phyloP scores from a whole-genome alignment of 2,888 invertebrate species.

The Caenorhabditis virilis region DNA sequence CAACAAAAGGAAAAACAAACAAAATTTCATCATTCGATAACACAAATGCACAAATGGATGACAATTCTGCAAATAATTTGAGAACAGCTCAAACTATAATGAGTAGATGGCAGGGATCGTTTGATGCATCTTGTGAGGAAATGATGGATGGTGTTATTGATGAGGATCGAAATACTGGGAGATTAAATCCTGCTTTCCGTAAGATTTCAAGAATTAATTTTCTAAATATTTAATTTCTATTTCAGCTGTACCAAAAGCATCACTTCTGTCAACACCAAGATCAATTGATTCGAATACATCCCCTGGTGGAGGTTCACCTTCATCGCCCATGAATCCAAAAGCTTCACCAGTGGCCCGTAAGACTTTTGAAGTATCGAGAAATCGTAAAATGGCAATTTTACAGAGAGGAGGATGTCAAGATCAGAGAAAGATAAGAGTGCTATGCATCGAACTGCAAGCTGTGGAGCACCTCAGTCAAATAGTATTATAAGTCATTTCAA shows the following conservation, averaged over 20 bases:
- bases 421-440: slow-evolving; percentile 43
- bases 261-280: slow-evolving; percentile 35
- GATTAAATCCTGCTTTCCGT: slow-evolving; percentile 35
- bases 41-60: slow-evolving; percentile 53
- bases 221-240: not conserved
- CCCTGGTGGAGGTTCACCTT: slow-evolving; percentile 29
- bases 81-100: slow-evolving; percentile 49
- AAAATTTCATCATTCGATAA: slow-evolving; percentile 47
- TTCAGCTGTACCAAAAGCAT: slow-evolving; percentile 37
- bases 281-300: slow-evolving; percentile 41
- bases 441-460: slow-evolving; percentile 51
- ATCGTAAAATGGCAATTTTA: slow-evolving; percentile 3
- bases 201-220: not conserved
- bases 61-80: slow-evolving; percentile 48
- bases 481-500: slow-evolving; percentile 63
- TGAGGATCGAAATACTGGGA: slow-evolving; percentile 13
- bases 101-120: slow-evolving; percentile 55
- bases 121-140: slow-evolving; percentile 47
- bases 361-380: not conserved
- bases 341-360: slow-evolving; percentile 35
- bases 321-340: slow-evolving; percentile 29
- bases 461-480: slow-evolving; percentile 48
- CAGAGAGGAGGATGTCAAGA: slow-evolving; percentile 41
- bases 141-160: slow-evolving; percentile 36
- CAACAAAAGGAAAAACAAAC: slow-evolving; percentile 48